Percentiles rank a stretch among this genome's conserved stretches.
Conservation (phyloP, 2,113 vertebrate genomes). For the Nibea coibor region DNA sequence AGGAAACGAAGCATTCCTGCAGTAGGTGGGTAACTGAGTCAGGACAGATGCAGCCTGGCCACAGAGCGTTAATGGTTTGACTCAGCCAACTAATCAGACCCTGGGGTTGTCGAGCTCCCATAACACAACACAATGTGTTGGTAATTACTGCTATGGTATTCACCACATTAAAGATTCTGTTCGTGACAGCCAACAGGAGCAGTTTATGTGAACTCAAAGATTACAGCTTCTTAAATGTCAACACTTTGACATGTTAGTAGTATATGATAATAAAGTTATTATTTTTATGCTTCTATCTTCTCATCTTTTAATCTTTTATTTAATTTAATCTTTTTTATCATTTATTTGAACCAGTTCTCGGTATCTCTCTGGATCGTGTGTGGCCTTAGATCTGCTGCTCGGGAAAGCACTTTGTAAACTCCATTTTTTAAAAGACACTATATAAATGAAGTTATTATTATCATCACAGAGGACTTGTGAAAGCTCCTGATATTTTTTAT, state of each 20-base stretch:
- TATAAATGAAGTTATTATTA: no score
- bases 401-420: no score
- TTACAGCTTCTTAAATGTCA: background rate
- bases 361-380: no score
- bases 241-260: background rate
- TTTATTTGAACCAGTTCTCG: no score
- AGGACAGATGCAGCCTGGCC: conserved; percentile 39
- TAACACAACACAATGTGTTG: conserved; percentile 5
- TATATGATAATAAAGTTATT: background rate
- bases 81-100: conserved; percentile 24
- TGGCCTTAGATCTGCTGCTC: no score
- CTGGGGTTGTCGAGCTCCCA: background rate
- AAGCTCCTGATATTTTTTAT: background rate
- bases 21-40: conserved; percentile 47
- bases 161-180: background rate
- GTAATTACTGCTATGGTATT: background rate
- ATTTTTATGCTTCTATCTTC: no score
- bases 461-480: background rate
- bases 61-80: conserved; percentile 23
- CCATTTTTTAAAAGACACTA: no score
- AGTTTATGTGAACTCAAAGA: background rate
- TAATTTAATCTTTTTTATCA: no score
- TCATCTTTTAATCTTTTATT: no score
- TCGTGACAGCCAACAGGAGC: background rate
- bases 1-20: conserved; percentile 54